Evolutionary conservation across 2,113 vertebrate genomes (phyloP), one percentile per base, ranked within the genome.

Genomic region (Clupea harengus): DNA sequence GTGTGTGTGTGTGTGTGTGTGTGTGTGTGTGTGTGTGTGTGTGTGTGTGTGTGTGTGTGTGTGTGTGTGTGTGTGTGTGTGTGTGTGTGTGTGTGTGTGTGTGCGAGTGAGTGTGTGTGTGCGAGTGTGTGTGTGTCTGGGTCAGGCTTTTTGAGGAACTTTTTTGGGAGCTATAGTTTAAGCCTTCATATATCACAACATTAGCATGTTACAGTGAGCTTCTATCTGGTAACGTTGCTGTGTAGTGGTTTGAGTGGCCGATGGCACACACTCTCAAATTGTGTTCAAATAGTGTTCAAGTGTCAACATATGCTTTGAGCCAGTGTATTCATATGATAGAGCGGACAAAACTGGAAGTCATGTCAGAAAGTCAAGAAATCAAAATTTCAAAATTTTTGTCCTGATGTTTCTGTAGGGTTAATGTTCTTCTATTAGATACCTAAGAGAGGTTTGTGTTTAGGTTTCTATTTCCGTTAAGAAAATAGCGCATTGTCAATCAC

Each of bases 1-100:
- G 45, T 44, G 32, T 45, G 54, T 84, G 45, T 72, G 60, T 67
- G 85, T 47, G 45, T 49, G 44, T 47, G 54, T 39, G 45, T 20
- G 39, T 82, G 67, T 45, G 84, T 47, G 64, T 32, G 25, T 72
- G 64, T 72, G 64, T 72, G 64, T 72, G n/a, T 32, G n/a, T 47
- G 45, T 44, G 32, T 45, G 54, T 84, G 45, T 72, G 60, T 67
- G 81, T 47, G 45, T 49, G 44, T 47, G 54, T 39, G 45, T 20
- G 39, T 82, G 67, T 45, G 84, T 47, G 64, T 32, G 25, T 72
- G 64, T 72, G 64, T 72, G 64, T 72, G n/a, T 32, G n/a, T 47
- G 45, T 44, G 32, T 45, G 54, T 84, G 45, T 72, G 60, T 67
- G 85, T 47, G 45, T 49, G 44, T 47, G 54, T 39, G 45, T 20